Conservation (phyloP, 2,113 vertebrate species). For the Ovibos moschatus region DNA sequence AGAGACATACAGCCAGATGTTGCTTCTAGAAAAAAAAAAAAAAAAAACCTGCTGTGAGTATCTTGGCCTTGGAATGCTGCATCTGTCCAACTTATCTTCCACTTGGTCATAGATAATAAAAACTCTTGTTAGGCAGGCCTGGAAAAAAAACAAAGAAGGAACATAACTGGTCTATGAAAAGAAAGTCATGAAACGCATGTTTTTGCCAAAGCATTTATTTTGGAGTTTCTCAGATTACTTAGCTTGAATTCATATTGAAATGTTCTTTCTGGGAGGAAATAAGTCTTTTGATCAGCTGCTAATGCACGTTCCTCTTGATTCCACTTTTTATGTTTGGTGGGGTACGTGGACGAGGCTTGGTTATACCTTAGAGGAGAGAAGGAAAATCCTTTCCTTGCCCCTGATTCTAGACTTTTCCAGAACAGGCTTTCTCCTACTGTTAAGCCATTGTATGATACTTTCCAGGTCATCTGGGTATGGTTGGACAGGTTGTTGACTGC, state of each 20-base stretch:
- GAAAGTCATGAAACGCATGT: not conserved
- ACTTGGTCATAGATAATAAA: conserved; percentile 72
- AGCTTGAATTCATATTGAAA: conserved; percentile 20
- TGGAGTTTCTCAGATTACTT: conserved; percentile 41
- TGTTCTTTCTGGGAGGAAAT: conserved; percentile 10
- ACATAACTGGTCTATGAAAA: conserved; percentile 35
- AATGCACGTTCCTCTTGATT: not conserved
- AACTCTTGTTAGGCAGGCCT: conserved; percentile 50
- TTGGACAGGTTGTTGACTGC: not conserved
- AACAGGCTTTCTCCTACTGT: not conserved
- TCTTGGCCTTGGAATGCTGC: conserved; percentile 64
- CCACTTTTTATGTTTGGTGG: not conserved
- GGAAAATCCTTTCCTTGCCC: not conserved
- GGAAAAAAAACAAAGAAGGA: conserved; percentile 45
- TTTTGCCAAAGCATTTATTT: conserved; percentile 51
- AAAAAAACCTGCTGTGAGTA: conserved; percentile 39
- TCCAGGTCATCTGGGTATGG: not conserved
- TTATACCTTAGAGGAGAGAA: not conserved
- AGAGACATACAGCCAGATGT: conserved; percentile 77
- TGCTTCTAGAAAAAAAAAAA: conserved; percentile 62
- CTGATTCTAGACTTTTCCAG: not conserved
- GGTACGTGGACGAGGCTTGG: not conserved
- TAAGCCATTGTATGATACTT: not conserved
- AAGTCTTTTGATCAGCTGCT: not conserved
- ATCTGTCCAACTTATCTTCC: conserved; percentile 75